Evolutionary conservation across 1,140 invertebrate species (phyloP).

Genomic region (Epicauta chinensis): DNA sequence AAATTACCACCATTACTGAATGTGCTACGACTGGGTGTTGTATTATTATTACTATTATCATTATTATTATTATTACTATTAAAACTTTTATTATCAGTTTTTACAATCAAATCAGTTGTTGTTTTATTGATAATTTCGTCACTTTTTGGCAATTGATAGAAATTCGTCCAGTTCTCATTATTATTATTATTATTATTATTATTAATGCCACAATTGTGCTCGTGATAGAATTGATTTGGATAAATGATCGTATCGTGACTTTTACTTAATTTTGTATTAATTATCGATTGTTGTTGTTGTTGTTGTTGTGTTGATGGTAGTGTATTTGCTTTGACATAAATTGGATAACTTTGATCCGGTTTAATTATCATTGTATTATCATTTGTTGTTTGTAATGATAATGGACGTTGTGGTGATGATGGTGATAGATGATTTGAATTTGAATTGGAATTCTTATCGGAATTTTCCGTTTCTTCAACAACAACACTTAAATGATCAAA

Average conservation of each 20-base stretch:
- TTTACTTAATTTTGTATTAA: conserved; percentile 22
- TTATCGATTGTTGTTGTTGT: too few species aligned
- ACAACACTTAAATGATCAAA: conserved; percentile 71
- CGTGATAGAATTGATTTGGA: conserved; percentile 15
- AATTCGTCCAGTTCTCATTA: conserved; percentile 18
- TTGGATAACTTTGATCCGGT: conserved; percentile 39
- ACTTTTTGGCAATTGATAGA: conserved; percentile 31
- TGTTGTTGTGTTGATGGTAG: not conserved
- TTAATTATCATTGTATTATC: conserved; percentile 27
- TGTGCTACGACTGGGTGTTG: conserved; percentile 29
- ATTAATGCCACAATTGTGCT: conserved; percentile 27
- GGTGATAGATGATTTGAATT: too few species aligned
- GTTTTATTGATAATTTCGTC: conserved; percentile 28
- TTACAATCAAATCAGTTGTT: conserved; percentile 35
- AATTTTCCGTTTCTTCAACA: conserved; percentile 60
- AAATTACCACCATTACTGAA: conserved; percentile 43
- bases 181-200: too few species aligned
- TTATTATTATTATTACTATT: not conserved
- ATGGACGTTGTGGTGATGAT: not conserved
- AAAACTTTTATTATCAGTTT: conserved; percentile 38
- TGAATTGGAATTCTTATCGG: conserved; percentile 39
- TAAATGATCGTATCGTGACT: conserved; percentile 18
- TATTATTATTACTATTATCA: not conserved
- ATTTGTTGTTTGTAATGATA: conserved; percentile 1
- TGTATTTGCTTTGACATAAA: conserved; percentile 18